These are phyloP conservation scores for Neoaliturus tenellus DNA, from an alignment of 2,888 invertebrate species.

Conservation along the genomic window DNA sequence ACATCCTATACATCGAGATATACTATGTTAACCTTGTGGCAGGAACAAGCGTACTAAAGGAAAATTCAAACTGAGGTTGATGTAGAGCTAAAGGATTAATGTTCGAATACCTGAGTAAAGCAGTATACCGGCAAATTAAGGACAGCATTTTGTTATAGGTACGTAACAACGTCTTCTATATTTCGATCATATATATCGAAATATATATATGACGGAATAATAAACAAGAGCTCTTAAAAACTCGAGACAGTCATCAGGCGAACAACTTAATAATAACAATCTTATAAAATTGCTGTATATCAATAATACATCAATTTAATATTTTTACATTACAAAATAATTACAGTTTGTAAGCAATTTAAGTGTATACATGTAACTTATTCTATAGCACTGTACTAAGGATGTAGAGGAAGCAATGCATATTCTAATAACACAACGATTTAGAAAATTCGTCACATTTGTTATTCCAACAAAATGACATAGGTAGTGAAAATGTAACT, in stretches of 20 bases:
- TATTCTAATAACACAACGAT: neutral
- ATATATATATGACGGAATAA: too few species aligned
- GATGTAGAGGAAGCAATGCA: neutral
- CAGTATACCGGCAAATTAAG: too few species aligned
- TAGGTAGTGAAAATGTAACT: neutral
- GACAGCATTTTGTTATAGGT: too few species aligned
- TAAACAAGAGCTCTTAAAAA: too few species aligned
- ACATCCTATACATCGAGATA: conserved; percentile 4
- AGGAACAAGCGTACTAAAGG: neutral
- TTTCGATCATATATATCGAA: too few species aligned
- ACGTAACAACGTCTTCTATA: too few species aligned
- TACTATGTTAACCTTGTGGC: neutral
- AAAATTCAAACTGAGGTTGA: too few species aligned
- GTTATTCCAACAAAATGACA: neutral
- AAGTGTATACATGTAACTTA: neutral
- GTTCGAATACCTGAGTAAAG: too few species aligned
- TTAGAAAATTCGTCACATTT: neutral
- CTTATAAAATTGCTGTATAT: too few species aligned
- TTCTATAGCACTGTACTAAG: neutral
- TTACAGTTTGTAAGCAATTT: neutral
- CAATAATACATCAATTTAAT: neutral
- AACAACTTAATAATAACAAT: too few species aligned
- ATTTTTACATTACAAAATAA: neutral
- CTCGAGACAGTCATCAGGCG: too few species aligned
- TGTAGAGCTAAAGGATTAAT: too few species aligned